A percentile compares a stretch with the other conserved stretches of the same genome.
Evolutionary conservation across 1,140 invertebrate species (phyloP).

Genomic region (Ylistrum balloti): DNA sequence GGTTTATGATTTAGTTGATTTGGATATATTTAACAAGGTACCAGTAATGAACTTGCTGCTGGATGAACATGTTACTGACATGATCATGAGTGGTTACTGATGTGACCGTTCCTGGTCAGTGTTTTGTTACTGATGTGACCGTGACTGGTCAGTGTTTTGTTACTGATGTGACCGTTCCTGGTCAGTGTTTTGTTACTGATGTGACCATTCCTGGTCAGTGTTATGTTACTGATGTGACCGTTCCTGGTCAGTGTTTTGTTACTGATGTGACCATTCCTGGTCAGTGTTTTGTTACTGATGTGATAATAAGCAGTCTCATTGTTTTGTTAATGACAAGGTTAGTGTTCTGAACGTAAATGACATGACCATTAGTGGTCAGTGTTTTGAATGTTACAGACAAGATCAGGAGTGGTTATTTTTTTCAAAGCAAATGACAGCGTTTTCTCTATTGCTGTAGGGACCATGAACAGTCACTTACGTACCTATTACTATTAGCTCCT

Average conservation of each 20-base stretch:
- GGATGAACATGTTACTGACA: too few species aligned
- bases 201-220: background rate
- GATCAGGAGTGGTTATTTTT: background rate
- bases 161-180: background rate
- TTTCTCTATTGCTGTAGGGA: conserved; percentile 66
- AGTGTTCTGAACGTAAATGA: too few species aligned
- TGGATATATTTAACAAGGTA: too few species aligned
- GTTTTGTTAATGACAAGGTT: background rate
- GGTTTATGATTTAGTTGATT: too few species aligned
- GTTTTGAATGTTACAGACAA: background rate
- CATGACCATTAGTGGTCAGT: background rate
- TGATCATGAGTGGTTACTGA: too few species aligned
- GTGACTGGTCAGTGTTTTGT: background rate
- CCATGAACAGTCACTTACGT: conserved; percentile 50
- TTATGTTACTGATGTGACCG: background rate
- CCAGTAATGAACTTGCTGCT: too few species aligned
- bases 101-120: background rate
- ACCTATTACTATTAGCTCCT: conserved; percentile 66
- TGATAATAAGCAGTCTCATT: background rate
- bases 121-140: background rate
- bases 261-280: background rate
- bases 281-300: background rate
- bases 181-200: background rate
- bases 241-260: background rate
- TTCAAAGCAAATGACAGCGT: background rate